Conservation (phyloP, 1,140 invertebrate species). For the Eciton burchellii region DNA sequence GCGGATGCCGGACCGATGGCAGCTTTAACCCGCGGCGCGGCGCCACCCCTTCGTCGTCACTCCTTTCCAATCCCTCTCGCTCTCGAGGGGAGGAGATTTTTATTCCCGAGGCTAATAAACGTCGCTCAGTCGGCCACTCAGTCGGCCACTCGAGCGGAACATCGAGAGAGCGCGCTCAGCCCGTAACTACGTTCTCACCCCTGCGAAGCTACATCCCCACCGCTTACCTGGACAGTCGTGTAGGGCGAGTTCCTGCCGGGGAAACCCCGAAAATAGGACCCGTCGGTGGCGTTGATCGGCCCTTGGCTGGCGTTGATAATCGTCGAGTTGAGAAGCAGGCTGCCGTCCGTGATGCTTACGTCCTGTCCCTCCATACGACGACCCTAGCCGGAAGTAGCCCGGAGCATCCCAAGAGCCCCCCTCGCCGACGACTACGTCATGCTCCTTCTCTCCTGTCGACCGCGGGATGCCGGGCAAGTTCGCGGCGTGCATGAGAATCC, state of each 20-base stretch:
- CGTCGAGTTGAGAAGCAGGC: slow-evolving; percentile 81
- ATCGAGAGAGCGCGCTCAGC: too few relatives aligned
- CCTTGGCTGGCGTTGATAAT: slow-evolving; percentile 70
- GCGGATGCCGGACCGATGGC: not conserved
- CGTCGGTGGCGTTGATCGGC: slow-evolving; percentile 67
- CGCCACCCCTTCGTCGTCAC: not conserved
- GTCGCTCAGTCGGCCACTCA: not conserved
- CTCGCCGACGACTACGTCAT: slow-evolving; percentile 72
- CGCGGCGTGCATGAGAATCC: slow-evolving; percentile 52
- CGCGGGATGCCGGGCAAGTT: slow-evolving; percentile 61
- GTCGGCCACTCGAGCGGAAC: not conserved
- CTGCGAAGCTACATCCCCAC: not conserved
- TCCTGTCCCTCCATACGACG: slow-evolving; percentile 85
- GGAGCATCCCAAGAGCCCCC: slow-evolving; percentile 80
- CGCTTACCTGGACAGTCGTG: slow-evolving; percentile 80
- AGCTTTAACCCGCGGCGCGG: not conserved
- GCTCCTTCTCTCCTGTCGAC: slow-evolving; percentile 65
- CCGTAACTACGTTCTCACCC: not conserved
- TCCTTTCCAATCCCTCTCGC: not conserved
- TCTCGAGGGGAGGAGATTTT: not conserved
- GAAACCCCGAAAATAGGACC: slow-evolving; percentile 77
- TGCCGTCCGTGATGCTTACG: slow-evolving; percentile 78
- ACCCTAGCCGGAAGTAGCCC: slow-evolving; percentile 81
- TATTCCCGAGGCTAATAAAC: not conserved
- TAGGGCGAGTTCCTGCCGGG: slow-evolving; percentile 83